phyloP scores from a whole-genome alignment of 2,797 vertebrate species.

The Pempheris klunzingeri region DNA sequence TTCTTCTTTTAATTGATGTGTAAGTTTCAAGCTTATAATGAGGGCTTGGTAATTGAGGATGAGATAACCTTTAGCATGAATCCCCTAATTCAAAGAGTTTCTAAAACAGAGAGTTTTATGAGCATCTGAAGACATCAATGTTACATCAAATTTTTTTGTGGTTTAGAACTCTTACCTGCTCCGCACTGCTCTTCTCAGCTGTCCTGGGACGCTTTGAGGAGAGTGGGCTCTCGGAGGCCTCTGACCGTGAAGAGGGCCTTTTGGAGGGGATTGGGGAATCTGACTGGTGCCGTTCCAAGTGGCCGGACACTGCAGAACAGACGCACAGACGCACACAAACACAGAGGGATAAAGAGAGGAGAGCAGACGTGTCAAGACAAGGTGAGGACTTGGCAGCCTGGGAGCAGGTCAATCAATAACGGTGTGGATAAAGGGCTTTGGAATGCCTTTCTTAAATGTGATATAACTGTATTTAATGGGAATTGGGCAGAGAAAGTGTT shows the following conservation, averaged over 20 bases:
- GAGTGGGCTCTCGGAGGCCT: constrained; percentile 88
- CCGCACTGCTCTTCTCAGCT: constrained; percentile 90
- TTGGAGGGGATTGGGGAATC: constrained; percentile 91
- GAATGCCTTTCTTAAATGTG: constrained; percentile 71
- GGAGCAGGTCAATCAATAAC: constrained; percentile 77
- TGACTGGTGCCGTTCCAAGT: constrained; percentile 91
- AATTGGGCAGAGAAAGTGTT: constrained; percentile 54
- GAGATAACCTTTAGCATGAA: constrained; percentile 62
- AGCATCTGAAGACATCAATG: constrained; percentile 51
- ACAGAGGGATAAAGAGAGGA: constrained; percentile 59
- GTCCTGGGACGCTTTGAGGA: constrained; percentile 94
- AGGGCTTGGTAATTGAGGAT: constrained; percentile 66
- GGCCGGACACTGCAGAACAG: constrained; percentile 86
- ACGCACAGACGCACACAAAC: constrained; percentile 53
- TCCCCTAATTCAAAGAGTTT: constrained; percentile 62
- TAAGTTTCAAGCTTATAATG: constrained; percentile 69
- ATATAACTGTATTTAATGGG: constrained; percentile 73
- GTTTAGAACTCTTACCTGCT: constrained; percentile 90
- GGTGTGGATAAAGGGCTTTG: constrained; percentile 70
- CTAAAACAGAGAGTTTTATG: constrained; percentile 39
- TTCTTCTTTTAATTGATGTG: constrained; percentile 69
- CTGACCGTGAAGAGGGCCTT: constrained; percentile 89
- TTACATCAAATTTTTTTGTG: constrained; percentile 14
- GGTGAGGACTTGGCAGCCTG: constrained; percentile 61
- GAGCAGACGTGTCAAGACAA: constrained; percentile 68